phyloP scores from a whole-genome alignment of 2,888 invertebrate genomes.

The Nesidiocoris tenuis region DNA sequence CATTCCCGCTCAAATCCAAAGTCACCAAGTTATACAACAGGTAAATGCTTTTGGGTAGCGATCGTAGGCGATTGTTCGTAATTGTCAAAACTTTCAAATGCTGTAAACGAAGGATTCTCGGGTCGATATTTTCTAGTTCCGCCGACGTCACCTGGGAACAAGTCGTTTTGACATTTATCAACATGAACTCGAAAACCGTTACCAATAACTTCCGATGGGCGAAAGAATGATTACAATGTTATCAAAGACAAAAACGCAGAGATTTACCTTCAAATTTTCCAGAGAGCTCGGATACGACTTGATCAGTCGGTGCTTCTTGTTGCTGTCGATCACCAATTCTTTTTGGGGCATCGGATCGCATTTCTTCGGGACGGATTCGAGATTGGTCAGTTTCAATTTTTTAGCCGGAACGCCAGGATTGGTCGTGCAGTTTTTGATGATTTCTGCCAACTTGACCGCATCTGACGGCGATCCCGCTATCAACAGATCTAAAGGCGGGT shows the following conservation, averaged over 20 bases:
- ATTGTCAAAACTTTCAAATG: conserved; percentile 68
- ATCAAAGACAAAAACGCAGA: too few species aligned
- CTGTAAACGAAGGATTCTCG: conserved; percentile 67
- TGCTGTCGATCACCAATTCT: not conserved
- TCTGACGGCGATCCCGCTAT: not conserved
- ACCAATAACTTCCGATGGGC: too few species aligned
- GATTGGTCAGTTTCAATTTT: not conserved
- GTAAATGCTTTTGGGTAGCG: conserved; percentile 60
- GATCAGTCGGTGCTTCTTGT: not conserved
- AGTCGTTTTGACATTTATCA: not conserved
- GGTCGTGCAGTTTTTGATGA: not conserved
- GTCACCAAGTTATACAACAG: not conserved
- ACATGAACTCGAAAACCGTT: too few species aligned
- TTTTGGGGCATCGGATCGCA: not conserved
- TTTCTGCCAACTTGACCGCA: not conserved
- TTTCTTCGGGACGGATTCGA: not conserved
- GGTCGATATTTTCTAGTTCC: conserved; percentile 65
- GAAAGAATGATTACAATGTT: too few species aligned
- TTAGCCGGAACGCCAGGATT: not conserved
- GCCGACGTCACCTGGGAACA: conserved; percentile 60
- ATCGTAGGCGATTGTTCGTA: conserved; percentile 68
- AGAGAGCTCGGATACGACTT: conserved; percentile 1
- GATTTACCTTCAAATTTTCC: not conserved
- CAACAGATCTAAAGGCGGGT: not conserved
- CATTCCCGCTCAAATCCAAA: not conserved